Base-by-base conservation (phyloP, 2,888 invertebrate genomes). In the Altica lythri region DNA sequence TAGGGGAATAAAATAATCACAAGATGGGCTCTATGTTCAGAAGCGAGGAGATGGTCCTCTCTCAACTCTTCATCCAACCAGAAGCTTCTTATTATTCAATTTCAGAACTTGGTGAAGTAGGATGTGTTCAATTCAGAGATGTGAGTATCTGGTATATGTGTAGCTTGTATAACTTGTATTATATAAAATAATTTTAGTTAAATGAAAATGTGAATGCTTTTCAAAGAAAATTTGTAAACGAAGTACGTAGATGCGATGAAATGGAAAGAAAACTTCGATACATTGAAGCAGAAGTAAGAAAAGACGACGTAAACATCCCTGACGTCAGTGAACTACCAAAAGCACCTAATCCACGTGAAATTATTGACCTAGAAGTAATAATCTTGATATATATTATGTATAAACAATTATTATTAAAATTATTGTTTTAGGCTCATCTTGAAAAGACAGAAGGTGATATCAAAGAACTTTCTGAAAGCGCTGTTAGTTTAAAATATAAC, bases 361-460 rank as follows among this genome's bases (percentile, higher is more conserved):
- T 72, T 34, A 90, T 92, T 67, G 93, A 95, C 75, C 81, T 95
- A 63, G 68, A 68, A 62, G 68, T 68, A 59, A 46, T 91, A 53
- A 35, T 43, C 16, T 27, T 9, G 34, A 16, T 1, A 2, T 4
- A 9, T 12, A n/a, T n/a, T 4, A 2, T 38, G 6, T 8, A 4
- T 5, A 22, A 19, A 18, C 17, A 38, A 38, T 10, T 2, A 14
- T 1, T 4, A 4, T 18, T 5, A 19, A 19, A 10, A n/a, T 2
- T 16, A 14, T n/a, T 19, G 22, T 60, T 59, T 9, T 34, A 92
- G 85, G 90, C 92, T 0, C 92, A 94, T 65, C 84, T 97, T 73
- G 97, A 98, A 77, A 95, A 95, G 78, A 90, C 95, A 14, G 97
- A 98, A 76, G 90, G 91, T 64, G 97, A 98, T 77, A 88, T 98